These are phyloP conservation scores for Nerophis lumbriciformis DNA, from an alignment of 2,113 vertebrate genomes.

Conservation along the genomic window DNA sequence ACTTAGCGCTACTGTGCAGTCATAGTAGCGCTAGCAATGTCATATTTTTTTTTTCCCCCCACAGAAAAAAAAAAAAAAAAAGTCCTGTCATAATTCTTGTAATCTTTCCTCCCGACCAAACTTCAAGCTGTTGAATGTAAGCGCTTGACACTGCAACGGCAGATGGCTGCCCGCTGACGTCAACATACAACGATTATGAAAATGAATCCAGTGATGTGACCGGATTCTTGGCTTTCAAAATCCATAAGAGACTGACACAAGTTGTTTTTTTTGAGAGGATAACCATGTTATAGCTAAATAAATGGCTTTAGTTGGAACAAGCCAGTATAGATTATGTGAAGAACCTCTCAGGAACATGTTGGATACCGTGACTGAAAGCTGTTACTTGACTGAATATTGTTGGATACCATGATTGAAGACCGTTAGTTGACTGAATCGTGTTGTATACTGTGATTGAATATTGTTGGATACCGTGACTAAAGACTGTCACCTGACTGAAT, in stretches of 20 bases:
- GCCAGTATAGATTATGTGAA: neutral
- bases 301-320: neutral
- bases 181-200: slow-evolving; percentile 1
- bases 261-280: neutral
- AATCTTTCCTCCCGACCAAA: neutral
- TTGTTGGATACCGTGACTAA: too few relatives aligned
- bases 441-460: too few relatives aligned
- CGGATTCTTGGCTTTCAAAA: slow-evolving; percentile 4
- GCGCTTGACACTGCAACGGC: neutral
- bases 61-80: neutral
- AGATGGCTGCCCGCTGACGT: slow-evolving; percentile 3
- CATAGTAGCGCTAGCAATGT: neutral
- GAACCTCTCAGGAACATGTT: neutral
- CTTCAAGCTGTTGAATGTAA: slow-evolving; percentile 1
- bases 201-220: slow-evolving; percentile 5
- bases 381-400: too few relatives aligned
- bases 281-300: neutral
- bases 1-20: neutral
- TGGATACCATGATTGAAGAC: too few relatives aligned
- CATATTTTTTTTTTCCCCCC: neutral
- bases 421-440: too few relatives aligned
- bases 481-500: too few relatives aligned
- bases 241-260: slow-evolving; percentile 1
- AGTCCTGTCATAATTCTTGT: slow-evolving; percentile 1
- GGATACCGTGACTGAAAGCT: too few relatives aligned